Base-by-base conservation (phyloP, 2,888 invertebrate genomes). In the Flexamia atlantica region DNA sequence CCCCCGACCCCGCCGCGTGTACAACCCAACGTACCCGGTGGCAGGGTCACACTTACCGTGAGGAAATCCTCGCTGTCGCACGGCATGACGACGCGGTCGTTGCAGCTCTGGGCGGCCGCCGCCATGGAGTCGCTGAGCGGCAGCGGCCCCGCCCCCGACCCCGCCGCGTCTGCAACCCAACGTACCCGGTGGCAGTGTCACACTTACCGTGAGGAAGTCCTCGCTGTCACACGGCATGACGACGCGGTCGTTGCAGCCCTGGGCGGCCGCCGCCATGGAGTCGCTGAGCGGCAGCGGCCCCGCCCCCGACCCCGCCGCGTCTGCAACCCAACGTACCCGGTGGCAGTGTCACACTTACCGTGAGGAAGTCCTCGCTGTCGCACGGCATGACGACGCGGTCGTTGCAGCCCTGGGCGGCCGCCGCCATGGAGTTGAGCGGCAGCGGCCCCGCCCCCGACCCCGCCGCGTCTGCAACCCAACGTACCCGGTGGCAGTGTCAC, bases 41-140 rank as follows among this genome's bases (percentile, higher is more conserved):
- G 14, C 60, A 20, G 60, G 5, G 60, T 5, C 20, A n/a, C 53
- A 85, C 86, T 86, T 88, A 91, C 95, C 91, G 94, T 94, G 84
- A 97, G 92, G 88, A 97, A 95, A 89, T 97, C 96, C 88, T 97
- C 97, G 83, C 95, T 94, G 88, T 97, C 96, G 88, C 97, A 97
- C 0, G 96, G 95, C 90, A 97, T 94, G 0, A 96, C 93, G 74
- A 97, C 93, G 76, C 95, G 92, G 89, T 97, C 96, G 17, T 90
- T 91, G 88, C 97, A 97, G 0, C 92, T 89, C 86, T 90, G 74
- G 20, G 81, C 84, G 1, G 57, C 80, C 0, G 68, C 83, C 9
- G 74, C 83, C 40, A 85, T 76, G 82, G 86, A 40, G 32, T 82
- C 85, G 9, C 42, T 88, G 42, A 85, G 84, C 64, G 84, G 87